phyloP scores from a whole-genome alignment of 2,888 invertebrate species.

The Gasteruption jaculator region DNA sequence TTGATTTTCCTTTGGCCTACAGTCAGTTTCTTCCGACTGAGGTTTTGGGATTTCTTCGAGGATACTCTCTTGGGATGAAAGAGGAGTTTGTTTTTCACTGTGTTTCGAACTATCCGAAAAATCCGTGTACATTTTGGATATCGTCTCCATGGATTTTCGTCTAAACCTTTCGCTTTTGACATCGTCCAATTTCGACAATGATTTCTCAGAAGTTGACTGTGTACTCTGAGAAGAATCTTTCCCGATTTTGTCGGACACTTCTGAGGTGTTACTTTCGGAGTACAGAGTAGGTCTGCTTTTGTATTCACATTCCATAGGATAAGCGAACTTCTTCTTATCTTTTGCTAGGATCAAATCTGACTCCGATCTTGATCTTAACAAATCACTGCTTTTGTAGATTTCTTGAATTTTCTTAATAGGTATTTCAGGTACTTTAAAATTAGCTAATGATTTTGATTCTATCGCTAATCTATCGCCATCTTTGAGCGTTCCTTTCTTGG shows the following conservation, averaged over 20 bases:
- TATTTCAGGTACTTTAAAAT: conserved; percentile 48
- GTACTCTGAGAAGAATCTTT: too few relatives aligned
- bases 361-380: conserved; percentile 44
- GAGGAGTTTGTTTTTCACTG: too few relatives aligned
- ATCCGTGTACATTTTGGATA: too few relatives aligned
- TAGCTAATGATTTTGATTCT: conserved; percentile 41
- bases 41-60: conserved; percentile 15
- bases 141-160: too few relatives aligned
- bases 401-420: conserved; percentile 46
- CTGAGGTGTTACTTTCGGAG: too few relatives aligned
- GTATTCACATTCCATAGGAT: too few relatives aligned
- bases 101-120: too few relatives aligned
- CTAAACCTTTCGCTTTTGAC: too few relatives aligned
- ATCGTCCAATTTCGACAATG: too few relatives aligned
- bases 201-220: too few relatives aligned
- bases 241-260: too few relatives aligned
- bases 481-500: conserved; percentile 35
- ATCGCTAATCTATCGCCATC: conserved; percentile 43
- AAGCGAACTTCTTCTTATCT: conserved; percentile 20
- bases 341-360: conserved; percentile 36
- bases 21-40: conserved; percentile 15
- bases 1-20: conserved; percentile 13
- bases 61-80: conserved; percentile 1
- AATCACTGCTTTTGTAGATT: conserved; percentile 42
- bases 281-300: too few relatives aligned